Evolutionary conservation across 2,113 vertebrate genomes (phyloP), one percentile per base, ranked within the genome.

Genomic region (Lucifuga dentata): DNA sequence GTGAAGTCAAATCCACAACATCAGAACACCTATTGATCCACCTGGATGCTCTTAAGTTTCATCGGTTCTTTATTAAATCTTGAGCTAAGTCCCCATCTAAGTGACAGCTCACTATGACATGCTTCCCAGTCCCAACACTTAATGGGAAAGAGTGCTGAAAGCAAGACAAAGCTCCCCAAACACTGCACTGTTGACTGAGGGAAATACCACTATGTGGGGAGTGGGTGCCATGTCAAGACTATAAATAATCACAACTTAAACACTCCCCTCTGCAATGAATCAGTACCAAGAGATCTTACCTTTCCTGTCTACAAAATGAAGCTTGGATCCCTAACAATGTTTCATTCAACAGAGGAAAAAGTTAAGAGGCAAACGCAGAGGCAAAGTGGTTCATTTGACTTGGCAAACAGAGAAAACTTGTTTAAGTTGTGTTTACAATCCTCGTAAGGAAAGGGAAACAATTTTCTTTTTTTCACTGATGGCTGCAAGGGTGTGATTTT

Each of bases 181-280:
- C 88, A 90, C 58, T 72, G 75, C 61, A 78, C 39, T 89, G 89
- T 90, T 91, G 89, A 89, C 86, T 70, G 41, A 90, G 77, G 89
- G 90, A 92, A 92, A 91, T 91, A 83, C 85, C 89, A 87, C 82
- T 70, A 86, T 86, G 83, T 86, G 81, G 80, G 80, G 83, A 83
- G 80, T 81, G 80, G 83, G 81, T 86, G 85, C 85, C 85, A 86
- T 86, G 88, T 88, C 86, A 87, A 49, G 75, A 82, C 84, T 84
- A 87, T 89, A 91, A 91, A 92, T 88, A 90, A 91, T 90, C 81
- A 81, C 83, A 81, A 80, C 50, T 87, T 81, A 78, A 75, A 85
- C 75, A n/a, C 60, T 66, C 67, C 53, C 63, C 50, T 36, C 72
- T 66, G 72, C 68, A 62, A 80, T 79, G 84, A 84, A 71, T 86